Base-by-base conservation (phyloP, 92 coral and sea anemone genomes). In the Umimayanthus kanabou region DNA sequence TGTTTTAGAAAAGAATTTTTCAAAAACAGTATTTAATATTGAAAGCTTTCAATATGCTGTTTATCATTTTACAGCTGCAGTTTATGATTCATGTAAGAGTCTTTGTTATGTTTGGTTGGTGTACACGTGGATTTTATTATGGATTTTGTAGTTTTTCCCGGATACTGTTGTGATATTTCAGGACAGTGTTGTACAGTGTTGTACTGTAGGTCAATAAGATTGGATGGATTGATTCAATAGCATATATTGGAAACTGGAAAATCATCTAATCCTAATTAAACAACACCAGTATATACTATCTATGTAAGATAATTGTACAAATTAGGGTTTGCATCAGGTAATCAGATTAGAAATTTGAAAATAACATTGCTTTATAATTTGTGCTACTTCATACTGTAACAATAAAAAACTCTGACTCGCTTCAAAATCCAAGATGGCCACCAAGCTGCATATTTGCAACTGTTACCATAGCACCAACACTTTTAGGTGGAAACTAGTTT, bases 241-340 rank as follows among this genome's bases (percentile, higher is more conserved):
- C 55, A 76, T 73, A 73, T 73, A 73, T 22, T 73, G 78, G 47
- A 73, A 33, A 73, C n/a, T 73, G 78, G 47, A 30, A n/a, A 73
- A 73, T 73, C n/a, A 73, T 73, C 78, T 73, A 73, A 73, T 73
- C 78, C 78, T 13, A 71, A 25, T 71, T 71, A 25, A 10, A n/a
- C 76, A 71, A 71, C 76, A 71, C 76, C 76, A 71, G 76, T n/a
- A 71, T 25, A 71, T n/a, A 71, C 37, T n/a, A 71, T 71, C 39
- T 71, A 71, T 71, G 37, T 37, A 71, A 71, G 4, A 71, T 71
- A 71, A 71, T 71, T 71, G 76, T 25, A 71, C 10, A 71, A 71
- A 25, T 71, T 71, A 71, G 39, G 76, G 40, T 71, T 71, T 71
- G 39, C 76, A 23, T 71, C 76, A 28, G 6, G 37, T 71, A 25